Evolutionary conservation across 2,113 vertebrate genomes (phyloP).

Genomic region (Sterna hirundo): DNA sequence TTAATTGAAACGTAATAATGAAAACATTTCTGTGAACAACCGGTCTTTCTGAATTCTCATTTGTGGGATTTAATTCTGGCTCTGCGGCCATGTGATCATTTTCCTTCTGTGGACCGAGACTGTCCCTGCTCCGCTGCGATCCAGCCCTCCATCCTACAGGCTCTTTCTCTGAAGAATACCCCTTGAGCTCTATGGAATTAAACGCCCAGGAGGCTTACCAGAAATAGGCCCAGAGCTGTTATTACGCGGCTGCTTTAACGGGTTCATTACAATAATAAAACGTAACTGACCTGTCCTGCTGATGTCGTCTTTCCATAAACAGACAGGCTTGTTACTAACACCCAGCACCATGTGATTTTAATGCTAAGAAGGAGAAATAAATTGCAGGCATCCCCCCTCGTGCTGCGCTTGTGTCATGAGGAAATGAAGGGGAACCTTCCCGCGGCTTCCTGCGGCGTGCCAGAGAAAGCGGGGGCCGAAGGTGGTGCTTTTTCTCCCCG

Average conservation of each 20-base stretch:
- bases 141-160: conserved; percentile 17
- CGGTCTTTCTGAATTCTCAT: background rate
- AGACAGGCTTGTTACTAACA: background rate
- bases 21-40: background rate
- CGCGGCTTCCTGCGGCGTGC: rapidly evolving
- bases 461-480: background rate
- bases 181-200: background rate
- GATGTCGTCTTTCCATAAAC: conserved; percentile 17
- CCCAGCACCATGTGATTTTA: conserved; percentile 24
- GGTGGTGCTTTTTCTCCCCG: background rate
- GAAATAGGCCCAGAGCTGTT: conserved; percentile 27
- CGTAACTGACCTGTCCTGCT: conserved; percentile 11
- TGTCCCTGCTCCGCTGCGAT: background rate
- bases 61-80: background rate
- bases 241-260: background rate
- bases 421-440: background rate
- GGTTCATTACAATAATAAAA: background rate
- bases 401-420: background rate
- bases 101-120: background rate
- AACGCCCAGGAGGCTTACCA: background rate
- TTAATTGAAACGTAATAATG: rapidly evolving
- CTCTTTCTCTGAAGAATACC: background rate
- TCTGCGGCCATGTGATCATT: background rate
- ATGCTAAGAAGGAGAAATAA: background rate
- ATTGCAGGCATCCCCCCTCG: background rate